These are phyloP conservation scores for Equus przewalskii DNA, from an alignment of 2,113 vertebrate species.

Conservation along the genomic window DNA sequence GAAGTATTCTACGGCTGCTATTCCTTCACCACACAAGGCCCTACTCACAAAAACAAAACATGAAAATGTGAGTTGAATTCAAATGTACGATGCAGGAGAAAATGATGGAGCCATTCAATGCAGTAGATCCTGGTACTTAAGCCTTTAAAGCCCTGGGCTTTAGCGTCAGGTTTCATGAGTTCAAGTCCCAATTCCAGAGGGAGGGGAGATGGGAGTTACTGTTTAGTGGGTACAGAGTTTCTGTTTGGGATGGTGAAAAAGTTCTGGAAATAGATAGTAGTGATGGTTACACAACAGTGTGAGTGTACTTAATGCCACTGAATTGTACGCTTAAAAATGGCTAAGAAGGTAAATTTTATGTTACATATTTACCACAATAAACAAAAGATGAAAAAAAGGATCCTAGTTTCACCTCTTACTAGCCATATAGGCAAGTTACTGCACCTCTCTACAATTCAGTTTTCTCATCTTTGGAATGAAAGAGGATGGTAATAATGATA, in stretches of 20 bases:
- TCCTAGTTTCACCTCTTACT: background rate
- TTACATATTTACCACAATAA: background rate
- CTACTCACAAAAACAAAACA: background rate
- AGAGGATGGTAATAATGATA: background rate
- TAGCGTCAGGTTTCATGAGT: background rate
- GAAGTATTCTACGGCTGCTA: background rate
- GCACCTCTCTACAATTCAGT: background rate
- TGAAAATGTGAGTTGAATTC: background rate
- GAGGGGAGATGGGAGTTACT: background rate
- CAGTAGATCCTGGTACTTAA: background rate
- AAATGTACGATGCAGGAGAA: background rate
- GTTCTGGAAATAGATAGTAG: background rate
- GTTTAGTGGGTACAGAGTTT: background rate
- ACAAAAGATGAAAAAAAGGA: background rate
- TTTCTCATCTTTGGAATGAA: background rate
- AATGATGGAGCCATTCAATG: background rate
- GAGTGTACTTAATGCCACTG: background rate
- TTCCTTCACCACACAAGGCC: background rate
- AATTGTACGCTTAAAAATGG: background rate
- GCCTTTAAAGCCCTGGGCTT: background rate
- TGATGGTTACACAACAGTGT: background rate
- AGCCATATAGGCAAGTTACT: background rate
- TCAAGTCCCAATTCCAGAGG: background rate
- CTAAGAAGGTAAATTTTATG: conserved; percentile 31
- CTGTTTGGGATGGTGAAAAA: background rate